Base-by-base conservation (phyloP, 1,140 invertebrate genomes). In the Drosophila ercepeae region DNA sequence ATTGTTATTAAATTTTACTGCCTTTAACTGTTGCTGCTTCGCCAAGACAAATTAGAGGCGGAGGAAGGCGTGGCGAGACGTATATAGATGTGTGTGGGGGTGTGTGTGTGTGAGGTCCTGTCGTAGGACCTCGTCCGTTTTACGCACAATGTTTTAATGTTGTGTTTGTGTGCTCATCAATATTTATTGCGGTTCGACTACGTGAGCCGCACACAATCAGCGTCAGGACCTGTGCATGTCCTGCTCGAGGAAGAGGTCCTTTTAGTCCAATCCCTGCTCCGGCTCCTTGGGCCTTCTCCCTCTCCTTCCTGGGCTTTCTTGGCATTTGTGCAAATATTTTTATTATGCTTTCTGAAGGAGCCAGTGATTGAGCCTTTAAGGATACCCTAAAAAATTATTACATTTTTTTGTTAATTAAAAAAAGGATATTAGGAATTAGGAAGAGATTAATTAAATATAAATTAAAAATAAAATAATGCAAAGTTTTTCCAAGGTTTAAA, bases 1-100 rank as follows among this genome's bases (percentile, higher is more conserved):
- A 84, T 86, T 81, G 81, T 86, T 88, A 86, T 86, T 86, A 86
- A 86, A 86, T 88, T 79, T 88, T 86, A 86, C 68, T 81, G 73
- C 68, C 81, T 68, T 60, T 81, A 86, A 86, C 79, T 86, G 79
- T 84, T 84, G 79, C 81, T 75, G 71, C 55, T 11, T 34, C 13
- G 13, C 49, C 36, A 58, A 76, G 75, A 84, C 81, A 75, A 69
- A 86, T 69, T 75, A 63, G 67, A 19, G 58, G 11, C 13, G 14
- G 36, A 16, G 7, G 0, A 18, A 4, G 41, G 11, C 3, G 7
- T 21, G 18, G 42, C 8, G 8, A 32, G 9, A 32, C 29, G 14
- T 8, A 18, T 13, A 32, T 48, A 8, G 32, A 34, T 29, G 27
- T 41, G 27, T 7, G n/a, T 49, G 5, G 23, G 34, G 23, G 29